These are phyloP conservation scores for Lottia scabra DNA, from an alignment of 2,888 invertebrate genomes.

Conservation along the genomic window DNA sequence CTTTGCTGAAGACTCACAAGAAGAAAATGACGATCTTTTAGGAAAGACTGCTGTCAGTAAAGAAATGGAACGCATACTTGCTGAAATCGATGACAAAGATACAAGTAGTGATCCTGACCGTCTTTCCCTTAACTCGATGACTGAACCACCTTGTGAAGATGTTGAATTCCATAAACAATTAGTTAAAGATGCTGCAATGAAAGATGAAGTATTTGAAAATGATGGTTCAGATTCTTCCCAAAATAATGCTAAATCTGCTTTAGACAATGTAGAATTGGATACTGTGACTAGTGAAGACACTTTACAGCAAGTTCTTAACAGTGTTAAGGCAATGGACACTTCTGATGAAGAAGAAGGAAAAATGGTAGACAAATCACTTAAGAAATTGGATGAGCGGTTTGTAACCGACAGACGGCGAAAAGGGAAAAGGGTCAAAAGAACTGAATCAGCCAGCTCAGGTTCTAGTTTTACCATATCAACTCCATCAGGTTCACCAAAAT, in stretches of 20 bases:
- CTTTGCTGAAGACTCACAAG: constrained; percentile 14
- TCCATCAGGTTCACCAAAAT: constrained; percentile 50
- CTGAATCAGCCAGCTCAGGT: constrained; percentile 43
- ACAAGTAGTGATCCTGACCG: constrained; percentile 28
- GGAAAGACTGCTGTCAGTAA: constrained; percentile 48
- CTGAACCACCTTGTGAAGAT: constrained; percentile 28
- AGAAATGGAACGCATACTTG: constrained; percentile 55
- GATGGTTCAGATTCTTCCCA: constrained; percentile 11
- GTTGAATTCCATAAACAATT: constrained; percentile 17
- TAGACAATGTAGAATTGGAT: background rate
- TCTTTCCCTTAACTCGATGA: constrained; percentile 24
- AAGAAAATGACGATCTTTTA: constrained; percentile 36
- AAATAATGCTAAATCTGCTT: background rate
- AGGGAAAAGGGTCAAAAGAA: constrained; percentile 31
- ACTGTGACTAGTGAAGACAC: constrained; percentile 7
- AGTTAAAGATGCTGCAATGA: constrained; percentile 20
- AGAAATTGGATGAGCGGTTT: constrained; percentile 51
- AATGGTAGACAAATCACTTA: background rate
- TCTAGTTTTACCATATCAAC: constrained; percentile 58
- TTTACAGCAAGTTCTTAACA: constrained; percentile 15
- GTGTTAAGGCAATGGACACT: constrained; percentile 19
- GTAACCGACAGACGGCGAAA: constrained; percentile 36
- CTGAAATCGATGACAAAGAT: constrained; percentile 48
- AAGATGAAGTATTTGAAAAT: constrained; percentile 42
- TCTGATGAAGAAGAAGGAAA: constrained; percentile 14